Evolutionary conservation across 2,113 vertebrate species (phyloP), one percentile per base, ranked within the genome.

Genomic region (Ceratotherium simum): DNA sequence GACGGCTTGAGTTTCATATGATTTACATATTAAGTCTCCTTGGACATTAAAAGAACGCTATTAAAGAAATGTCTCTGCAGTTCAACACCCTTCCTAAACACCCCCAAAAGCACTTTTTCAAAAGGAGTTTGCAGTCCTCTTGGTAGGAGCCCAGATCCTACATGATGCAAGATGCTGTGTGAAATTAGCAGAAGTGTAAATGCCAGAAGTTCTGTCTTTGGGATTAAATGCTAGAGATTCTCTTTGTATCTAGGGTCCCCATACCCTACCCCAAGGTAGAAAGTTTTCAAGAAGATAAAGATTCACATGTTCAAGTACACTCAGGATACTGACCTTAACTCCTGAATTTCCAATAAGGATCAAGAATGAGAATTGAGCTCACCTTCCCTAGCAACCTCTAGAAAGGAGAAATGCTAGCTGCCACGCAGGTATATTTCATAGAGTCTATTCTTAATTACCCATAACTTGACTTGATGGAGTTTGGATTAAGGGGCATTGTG

Each of bases 111-210:
- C 82, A 86, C 39, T 91, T 96, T 93, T 91, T 36, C 83, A 80
- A 82, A 94, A 93, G 86, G 78, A 85, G 81, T 86, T 93, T 96
- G 56, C 75, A 97, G 96, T 86, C 86, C 95, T 96, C 46, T 96
- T 97, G 98, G 98, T 96, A 98, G 90, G 79, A 88, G 54, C 95
- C 97, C 97, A 98, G 95, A 78, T 86, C 78, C 95, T 70, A 14
- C 9, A 46, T 84, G 90, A 89, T 65, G 48, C 39, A 94, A 97
- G 97, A 98, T 93, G 95, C 98, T 78, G 95, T 98, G 97, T 95
- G 98, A 98, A 98, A 98, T 97, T 81, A 96, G 96, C 85, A 95
- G 69, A 98, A 98, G 97, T 96, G 73, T 84, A 96, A 98, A 98
- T 95, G 96, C 75, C 82, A 98, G 90, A 98, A 98, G 39, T 97